Base-by-base conservation (phyloP, 2,797 vertebrate genomes). In the Buceros bicornis region DNA sequence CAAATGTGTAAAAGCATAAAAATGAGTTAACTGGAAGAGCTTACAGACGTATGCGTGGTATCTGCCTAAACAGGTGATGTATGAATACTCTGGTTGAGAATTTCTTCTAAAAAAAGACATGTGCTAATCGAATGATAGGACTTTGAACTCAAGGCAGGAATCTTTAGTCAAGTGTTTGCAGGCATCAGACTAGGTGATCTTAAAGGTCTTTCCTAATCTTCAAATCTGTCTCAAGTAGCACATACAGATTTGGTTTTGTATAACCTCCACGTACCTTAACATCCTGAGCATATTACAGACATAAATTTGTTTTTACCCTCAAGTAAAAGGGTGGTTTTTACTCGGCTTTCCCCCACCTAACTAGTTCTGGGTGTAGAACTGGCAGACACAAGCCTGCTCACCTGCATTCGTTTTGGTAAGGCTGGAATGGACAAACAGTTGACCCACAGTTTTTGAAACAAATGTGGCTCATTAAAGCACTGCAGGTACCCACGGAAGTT, bases 11-110 rank as follows among this genome's bases (percentile, higher is more conserved):
- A 51, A 71, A 33, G 18, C 37, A 74, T 42, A 31, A 67, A 62
- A 86, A 4, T 1, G 50, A 40, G 43, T 57, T 20, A 82, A 57
- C 24, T 14, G 21, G 84, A 58, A 89, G 54, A 86, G 10, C 8
- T 81, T 45, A 67, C n/a, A 79, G 40, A 13, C 13, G 20, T 53
- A 11, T 1, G 28, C 0, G 1, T 31, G 22, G 6, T 29, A 51
- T 31, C 20, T 88, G 42, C 62, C 43, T 61, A 18, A 74, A 66
- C 4, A 33, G 53, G 66, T 6, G 7, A 67, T 26, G 37, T 14
- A n/a, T 1, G 4, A 8, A 65, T 5, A 62, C 2, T 2, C 45
- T 69, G 8, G 25, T 0, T 7, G 19, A 70, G 65, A 74, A 74
- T 47, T 66, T 81, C 12, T 80, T 91, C 65, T 37, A 24, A 51